Percentiles rank a stretch among this genome's conserved stretches.
Conservation (phyloP, 2,797 vertebrate species). For the Onychomys arenicola region DNA sequence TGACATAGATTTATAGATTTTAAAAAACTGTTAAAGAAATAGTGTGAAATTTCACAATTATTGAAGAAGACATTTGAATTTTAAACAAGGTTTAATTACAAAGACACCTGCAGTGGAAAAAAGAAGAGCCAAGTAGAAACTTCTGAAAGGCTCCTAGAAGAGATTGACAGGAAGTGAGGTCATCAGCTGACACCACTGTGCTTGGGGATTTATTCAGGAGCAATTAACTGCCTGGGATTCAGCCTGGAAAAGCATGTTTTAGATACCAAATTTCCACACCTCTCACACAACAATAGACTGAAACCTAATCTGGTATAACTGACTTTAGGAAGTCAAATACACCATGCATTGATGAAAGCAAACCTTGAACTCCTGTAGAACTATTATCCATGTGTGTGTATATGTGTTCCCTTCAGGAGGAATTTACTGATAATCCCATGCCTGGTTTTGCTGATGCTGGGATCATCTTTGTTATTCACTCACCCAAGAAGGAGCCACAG, state of each 20-base stretch:
- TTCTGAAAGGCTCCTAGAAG: not conserved
- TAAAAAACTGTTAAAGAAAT: not conserved
- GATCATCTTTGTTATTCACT: constrained; percentile 88
- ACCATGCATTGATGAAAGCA: not conserved
- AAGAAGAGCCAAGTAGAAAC: not conserved
- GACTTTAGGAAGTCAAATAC: not conserved
- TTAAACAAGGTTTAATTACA: constrained; percentile 26
- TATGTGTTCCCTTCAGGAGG: constrained; percentile 77
- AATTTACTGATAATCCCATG: constrained; percentile 87
- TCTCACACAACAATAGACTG: not conserved
- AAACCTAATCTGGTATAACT: not conserved
- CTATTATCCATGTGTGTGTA: not conserved
- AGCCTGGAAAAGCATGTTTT: rapidly evolving
- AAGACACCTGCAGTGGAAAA: not conserved
- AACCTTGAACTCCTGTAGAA: not conserved
- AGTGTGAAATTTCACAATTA: not conserved
- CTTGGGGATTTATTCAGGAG: not conserved
- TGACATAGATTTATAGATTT: not conserved
- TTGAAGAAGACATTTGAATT: constrained; percentile 31
- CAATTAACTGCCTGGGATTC: not conserved
- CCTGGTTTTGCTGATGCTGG: constrained; percentile 88
- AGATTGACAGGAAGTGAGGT: not conserved
- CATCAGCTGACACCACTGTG: not conserved
- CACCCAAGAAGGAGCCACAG: constrained; percentile 84
- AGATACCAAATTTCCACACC: not conserved